Conservation (phyloP, 2,113 vertebrate species). For the Neoarius graeffei region DNA sequence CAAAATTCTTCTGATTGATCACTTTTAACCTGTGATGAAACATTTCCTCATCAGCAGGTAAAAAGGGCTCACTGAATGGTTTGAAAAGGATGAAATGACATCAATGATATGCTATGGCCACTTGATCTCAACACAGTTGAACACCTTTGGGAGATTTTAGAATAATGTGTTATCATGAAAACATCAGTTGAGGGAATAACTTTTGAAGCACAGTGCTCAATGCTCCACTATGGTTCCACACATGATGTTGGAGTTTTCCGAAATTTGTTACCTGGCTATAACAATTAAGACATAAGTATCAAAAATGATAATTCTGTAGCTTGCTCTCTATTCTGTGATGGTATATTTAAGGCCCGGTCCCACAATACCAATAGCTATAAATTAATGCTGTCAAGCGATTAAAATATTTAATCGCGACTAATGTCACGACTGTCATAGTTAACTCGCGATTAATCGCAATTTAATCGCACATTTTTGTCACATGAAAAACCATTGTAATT, state of each 20-base stretch:
- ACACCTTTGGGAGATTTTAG: too few species aligned
- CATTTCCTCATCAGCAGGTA: neutral
- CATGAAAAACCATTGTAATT: too few species aligned
- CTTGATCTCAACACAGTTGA: too few species aligned
- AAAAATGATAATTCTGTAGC: neutral
- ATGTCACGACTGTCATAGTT: too few species aligned
- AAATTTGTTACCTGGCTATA: neutral
- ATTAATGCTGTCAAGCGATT: too few species aligned
- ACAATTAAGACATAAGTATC: neutral
- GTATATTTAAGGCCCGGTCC: too few species aligned
- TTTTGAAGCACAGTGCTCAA: neutral
- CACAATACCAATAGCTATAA: too few species aligned
- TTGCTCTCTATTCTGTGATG: neutral
- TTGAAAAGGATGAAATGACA: neutral
- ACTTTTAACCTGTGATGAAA: neutral
- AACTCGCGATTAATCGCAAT: too few species aligned
- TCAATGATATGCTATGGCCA: too few species aligned
- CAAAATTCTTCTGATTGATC: neutral
- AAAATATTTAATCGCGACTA: too few species aligned
- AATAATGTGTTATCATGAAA: too few species aligned
- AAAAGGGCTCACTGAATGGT: neutral
- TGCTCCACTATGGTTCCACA: neutral
- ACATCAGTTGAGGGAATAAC: neutral
- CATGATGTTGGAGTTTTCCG: neutral
- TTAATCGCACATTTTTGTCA: too few species aligned